Evolutionary conservation across 1,140 invertebrate species (phyloP), one percentile per base, ranked within the genome.

Genomic region (Eurytemora carolleeae): DNA sequence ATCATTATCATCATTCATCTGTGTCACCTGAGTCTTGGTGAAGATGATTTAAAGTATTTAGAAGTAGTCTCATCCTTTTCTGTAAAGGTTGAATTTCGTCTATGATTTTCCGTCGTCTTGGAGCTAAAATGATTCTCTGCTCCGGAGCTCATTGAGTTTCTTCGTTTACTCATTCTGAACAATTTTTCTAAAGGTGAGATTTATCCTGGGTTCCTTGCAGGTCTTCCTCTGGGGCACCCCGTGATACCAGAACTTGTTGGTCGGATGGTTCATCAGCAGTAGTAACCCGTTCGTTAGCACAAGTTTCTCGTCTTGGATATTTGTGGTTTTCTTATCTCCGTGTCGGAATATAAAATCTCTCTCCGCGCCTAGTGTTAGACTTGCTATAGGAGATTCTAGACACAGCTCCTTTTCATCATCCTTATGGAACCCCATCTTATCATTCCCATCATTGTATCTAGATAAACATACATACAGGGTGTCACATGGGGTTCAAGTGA

Each of bases 181-280:
- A 20, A 69, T 68, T 57, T 61, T 54, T 25, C 80, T 71, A 67
- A 84, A 84, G 18, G 82, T 84, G 68, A 85, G 75, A 72, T 84
- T 85, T 26, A 84, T 76, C 69, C 82, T 71, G 26, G 78, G 70
- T 31, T 75, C 75, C 20, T 64, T 25, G 2, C 76, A 70, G 63
- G 68, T 76, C 68, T 80, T 82, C 24, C 79, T 70, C 3, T 70
- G 70, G 0, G 82, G 82, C 62, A 85, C 69, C 24, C 79, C 79
- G 71, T 85, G 82, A 69, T 82, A 83, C 82, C 83, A 84, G 65
- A 74, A 73, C 55, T 75, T 71, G 68, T 84, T 85, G 3, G 82
- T 84, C 1, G 82, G 82, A n/a, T 75, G 74, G 66, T 83, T 82
- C 82, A 84, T 85, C 52, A 83, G 64, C 26, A 85, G 67, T 18